A percentile compares a stretch with the other conserved stretches of the same genome.
phyloP scores from a whole-genome alignment of 1,140 invertebrate species.

The Pemphigus obesinymphae region DNA sequence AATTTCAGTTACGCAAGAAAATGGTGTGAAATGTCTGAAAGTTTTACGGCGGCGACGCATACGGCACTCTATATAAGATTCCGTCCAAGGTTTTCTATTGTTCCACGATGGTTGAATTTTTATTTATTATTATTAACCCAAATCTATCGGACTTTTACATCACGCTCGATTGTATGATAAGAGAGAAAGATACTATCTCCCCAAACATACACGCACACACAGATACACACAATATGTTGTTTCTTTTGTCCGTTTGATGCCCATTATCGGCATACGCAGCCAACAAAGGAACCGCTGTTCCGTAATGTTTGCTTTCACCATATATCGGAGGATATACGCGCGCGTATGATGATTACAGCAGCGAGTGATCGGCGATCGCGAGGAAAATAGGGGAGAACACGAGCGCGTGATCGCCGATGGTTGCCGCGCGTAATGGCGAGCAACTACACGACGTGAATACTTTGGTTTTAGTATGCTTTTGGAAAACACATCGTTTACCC shows the following conservation, averaged over 20 bases:
- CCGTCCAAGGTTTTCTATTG: slow-evolving; percentile 12
- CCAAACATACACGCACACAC: not conserved
- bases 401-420: no score
- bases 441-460: not conserved
- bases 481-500: no score
- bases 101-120: not conserved
- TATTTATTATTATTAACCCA: slow-evolving; percentile 2
- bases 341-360: not conserved
- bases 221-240: not conserved
- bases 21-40: not conserved
- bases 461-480: no score
- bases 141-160: slow-evolving; percentile 22
- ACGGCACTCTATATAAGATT: not conserved
- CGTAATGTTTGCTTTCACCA: slow-evolving; percentile 13
- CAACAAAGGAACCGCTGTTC: slow-evolving; percentile 18
- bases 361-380: not conserved
- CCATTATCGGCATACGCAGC: not conserved
- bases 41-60: not conserved
- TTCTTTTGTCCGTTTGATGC: not conserved
- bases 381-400: not conserved
- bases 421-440: not conserved
- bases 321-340: not conserved
- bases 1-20: slow-evolving; percentile 2
- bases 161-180: slow-evolving; percentile 21
- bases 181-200: not conserved